Conservation (phyloP, 2,888 invertebrate genomes). For the Ecliptopera silaceata region DNA sequence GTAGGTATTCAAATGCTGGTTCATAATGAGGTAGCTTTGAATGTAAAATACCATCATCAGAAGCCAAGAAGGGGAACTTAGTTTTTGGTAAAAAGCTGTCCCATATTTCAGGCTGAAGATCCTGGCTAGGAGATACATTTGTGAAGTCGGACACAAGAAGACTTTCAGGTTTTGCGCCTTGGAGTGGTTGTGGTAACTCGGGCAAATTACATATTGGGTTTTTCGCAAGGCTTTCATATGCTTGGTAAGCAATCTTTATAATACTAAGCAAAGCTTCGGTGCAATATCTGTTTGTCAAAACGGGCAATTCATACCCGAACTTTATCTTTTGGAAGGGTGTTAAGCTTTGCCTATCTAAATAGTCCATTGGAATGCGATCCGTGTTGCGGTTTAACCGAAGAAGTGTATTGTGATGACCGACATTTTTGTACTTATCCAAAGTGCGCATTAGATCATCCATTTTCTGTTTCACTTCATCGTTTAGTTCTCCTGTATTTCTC, state of each 20-base stretch:
- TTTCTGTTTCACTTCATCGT: slow-evolving; percentile 28
- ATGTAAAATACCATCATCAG: background rate
- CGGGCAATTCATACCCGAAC: slow-evolving; percentile 12
- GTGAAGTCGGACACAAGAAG: background rate
- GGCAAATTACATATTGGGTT: slow-evolving; percentile 18
- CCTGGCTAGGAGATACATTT: background rate
- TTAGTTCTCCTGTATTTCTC: slow-evolving; percentile 16
- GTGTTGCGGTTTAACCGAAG: background rate
- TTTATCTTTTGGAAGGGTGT: background rate
- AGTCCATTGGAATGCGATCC: background rate
- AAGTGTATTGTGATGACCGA: background rate
- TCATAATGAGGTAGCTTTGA: background rate
- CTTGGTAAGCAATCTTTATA: slow-evolving; percentile 14
- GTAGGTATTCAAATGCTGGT: background rate
- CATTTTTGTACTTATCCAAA: slow-evolving; percentile 29
- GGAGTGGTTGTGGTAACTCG: background rate
- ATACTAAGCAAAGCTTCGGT: slow-evolving; percentile 15
- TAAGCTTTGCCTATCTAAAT: background rate
- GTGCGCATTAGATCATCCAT: slow-evolving; percentile 29
- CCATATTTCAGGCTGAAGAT: background rate
- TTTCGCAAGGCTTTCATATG: slow-evolving; percentile 9
- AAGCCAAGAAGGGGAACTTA: too few relatives aligned
- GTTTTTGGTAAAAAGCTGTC: background rate
- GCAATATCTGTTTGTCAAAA: slow-evolving; percentile 16
- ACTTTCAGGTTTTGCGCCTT: background rate